A percentile compares a stretch with the other conserved stretches of the same genome.
Evolutionary conservation across 2,888 invertebrate species (phyloP).

Genomic region (Epiperipatus broadwayi): DNA sequence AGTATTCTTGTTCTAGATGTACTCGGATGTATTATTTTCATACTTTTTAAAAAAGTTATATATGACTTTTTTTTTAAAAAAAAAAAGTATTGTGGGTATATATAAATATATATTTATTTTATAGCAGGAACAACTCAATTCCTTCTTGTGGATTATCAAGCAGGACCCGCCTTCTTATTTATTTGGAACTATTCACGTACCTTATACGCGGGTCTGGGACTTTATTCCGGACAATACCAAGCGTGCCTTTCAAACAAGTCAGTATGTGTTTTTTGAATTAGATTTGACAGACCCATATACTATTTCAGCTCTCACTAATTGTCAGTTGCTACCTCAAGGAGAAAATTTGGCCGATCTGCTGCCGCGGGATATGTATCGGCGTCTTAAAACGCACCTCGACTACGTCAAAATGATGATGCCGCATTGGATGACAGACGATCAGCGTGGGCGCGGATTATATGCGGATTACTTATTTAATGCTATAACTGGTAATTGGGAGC

Average conservation of each 20-base stretch:
- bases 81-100: too few relatives aligned
- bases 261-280: conserved; percentile 36
- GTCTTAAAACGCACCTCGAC: conserved; percentile 31
- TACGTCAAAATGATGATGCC: conserved; percentile 30
- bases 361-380: conserved; percentile 29
- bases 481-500: conserved; percentile 35
- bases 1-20: too few relatives aligned
- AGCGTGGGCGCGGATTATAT: conserved; percentile 27
- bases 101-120: too few relatives aligned
- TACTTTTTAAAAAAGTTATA: too few relatives aligned
- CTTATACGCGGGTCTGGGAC: conserved; percentile 37
- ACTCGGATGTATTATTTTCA: too few relatives aligned
- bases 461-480: conserved; percentile 33
- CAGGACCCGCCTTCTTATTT: conserved; percentile 29
- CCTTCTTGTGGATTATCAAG: conserved; percentile 30
- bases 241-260: conserved; percentile 32
- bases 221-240: conserved; percentile 34
- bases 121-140: conserved; percentile 16
- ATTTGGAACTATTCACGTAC: conserved; percentile 39
- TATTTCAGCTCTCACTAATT: conserved; percentile 29
- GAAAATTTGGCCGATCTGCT: conserved; percentile 26
- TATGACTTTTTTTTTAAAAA: too few relatives aligned
- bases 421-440: conserved; percentile 30
- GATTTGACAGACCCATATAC: conserved; percentile 35
- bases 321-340: conserved; percentile 32